A percentile compares a stretch with the other conserved stretches of the same genome.
These are phyloP conservation scores for Dryoscopus gambensis DNA, from an alignment of 2,113 vertebrate species.

Conservation along the genomic window DNA sequence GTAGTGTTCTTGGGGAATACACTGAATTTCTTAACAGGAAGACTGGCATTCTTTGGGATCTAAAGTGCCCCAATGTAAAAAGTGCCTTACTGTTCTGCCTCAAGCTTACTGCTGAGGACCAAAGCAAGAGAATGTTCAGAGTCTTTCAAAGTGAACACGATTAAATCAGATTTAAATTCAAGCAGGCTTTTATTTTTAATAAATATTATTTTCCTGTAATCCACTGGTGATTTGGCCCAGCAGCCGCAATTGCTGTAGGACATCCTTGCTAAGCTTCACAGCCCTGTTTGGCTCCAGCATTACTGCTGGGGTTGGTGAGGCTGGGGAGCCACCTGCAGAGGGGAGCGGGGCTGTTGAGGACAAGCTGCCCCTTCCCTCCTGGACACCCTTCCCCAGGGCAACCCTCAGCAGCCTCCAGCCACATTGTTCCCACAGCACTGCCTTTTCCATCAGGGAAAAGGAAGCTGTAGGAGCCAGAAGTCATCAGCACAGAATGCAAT, in stretches of 20 bases:
- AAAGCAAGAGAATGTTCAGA: background rate
- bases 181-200: background rate
- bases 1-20: background rate
- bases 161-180: background rate
- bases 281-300: background rate
- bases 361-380: background rate
- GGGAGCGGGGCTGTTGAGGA: background rate
- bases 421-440: background rate
- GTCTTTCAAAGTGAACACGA: background rate
- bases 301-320: rapidly evolving
- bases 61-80: background rate
- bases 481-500: background rate
- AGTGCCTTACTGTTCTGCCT: background rate
- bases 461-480: background rate
- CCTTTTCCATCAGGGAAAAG: background rate
- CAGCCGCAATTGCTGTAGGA: background rate
- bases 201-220: background rate
- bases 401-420: background rate
- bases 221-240: background rate
- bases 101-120: background rate
- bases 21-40: background rate
- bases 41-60: background rate
- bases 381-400: background rate
- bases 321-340: background rate
- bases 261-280: rapidly evolving